Evolutionary conservation across 2,113 vertebrate species (phyloP).

Genomic region (Dasyornis broadbenti): DNA sequence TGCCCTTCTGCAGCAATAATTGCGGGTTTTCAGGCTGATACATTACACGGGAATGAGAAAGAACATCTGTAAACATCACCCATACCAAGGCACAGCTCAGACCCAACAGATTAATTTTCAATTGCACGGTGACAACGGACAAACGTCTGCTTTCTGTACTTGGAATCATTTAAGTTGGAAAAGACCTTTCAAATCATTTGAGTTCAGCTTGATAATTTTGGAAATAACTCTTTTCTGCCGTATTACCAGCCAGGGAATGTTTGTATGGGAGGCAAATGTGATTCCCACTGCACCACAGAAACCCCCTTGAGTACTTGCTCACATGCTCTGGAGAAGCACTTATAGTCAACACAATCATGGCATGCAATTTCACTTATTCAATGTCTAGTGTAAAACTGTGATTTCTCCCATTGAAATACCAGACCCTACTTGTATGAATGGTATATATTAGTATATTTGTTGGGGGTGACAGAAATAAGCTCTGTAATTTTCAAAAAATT

Average conservation of each 20-base stretch:
- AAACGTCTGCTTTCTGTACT: background rate
- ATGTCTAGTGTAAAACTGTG: background rate
- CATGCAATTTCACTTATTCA: background rate
- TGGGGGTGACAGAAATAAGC: background rate
- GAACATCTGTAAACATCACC: background rate
- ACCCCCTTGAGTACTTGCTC: background rate
- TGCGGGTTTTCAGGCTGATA: background rate
- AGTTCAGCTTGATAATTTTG: background rate
- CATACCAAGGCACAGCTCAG: background rate
- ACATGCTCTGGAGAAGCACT: background rate
- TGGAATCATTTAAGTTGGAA: background rate
- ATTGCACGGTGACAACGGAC: rapidly evolving
- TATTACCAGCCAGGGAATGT: background rate
- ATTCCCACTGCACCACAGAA: background rate
- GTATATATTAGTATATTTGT: background rate
- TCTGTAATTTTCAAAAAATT: background rate
- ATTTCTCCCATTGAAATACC: background rate
- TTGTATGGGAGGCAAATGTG: background rate
- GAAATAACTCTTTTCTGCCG: background rate
- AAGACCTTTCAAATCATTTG: background rate
- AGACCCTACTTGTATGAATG: background rate
- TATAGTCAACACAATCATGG: background rate
- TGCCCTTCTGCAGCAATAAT: background rate
- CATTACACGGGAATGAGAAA: background rate
- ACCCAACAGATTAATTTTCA: background rate